Evolutionary conservation across 1,140 invertebrate genomes (phyloP).

Genomic region (Drosophila albomicans): DNA sequence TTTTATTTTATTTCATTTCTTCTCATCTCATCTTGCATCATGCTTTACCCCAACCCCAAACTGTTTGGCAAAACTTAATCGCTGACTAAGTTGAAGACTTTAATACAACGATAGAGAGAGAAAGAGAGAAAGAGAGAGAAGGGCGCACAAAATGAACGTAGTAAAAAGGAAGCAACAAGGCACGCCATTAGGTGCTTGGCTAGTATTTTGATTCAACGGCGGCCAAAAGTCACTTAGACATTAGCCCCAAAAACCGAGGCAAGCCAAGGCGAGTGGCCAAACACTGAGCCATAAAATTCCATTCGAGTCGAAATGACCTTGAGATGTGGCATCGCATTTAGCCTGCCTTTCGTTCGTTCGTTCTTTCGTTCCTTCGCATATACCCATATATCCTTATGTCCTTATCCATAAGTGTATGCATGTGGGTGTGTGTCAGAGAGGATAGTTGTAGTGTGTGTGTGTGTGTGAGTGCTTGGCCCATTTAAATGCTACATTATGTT

Average conservation of each 20-base stretch:
- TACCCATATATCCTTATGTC: conserved; percentile 10
- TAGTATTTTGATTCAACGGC: conserved; percentile 47
- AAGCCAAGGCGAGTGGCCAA: conserved; percentile 20
- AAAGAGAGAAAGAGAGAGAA: neutral
- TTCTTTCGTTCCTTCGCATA: neutral
- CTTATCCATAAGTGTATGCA: conserved; percentile 2
- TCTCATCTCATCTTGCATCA: conserved; percentile 8
- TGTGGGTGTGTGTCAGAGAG: conserved; percentile 1
- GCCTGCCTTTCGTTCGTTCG: neutral
- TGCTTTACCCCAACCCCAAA: neutral
- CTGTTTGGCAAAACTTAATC: conserved; percentile 44
- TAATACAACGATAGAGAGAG: conserved; percentile 39
- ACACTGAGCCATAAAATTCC: conserved; percentile 30
- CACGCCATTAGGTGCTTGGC: conserved; percentile 40
- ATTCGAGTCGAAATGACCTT: conserved; percentile 47
- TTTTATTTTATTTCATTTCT: conserved; percentile 24
- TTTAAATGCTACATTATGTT: conserved; percentile 82
- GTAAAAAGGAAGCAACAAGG: conserved; percentile 25
- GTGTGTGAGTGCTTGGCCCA: conserved; percentile 59
- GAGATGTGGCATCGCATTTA: conserved; percentile 29
- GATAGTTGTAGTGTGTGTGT: conserved; percentile 33
- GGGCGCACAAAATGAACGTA: neutral
- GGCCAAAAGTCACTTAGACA: conserved; percentile 49
- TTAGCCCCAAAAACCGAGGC: conserved; percentile 18
- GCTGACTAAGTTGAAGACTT: conserved; percentile 49